Conservation (phyloP, 2,888 invertebrate genomes). For the Hermodice carunculata region DNA sequence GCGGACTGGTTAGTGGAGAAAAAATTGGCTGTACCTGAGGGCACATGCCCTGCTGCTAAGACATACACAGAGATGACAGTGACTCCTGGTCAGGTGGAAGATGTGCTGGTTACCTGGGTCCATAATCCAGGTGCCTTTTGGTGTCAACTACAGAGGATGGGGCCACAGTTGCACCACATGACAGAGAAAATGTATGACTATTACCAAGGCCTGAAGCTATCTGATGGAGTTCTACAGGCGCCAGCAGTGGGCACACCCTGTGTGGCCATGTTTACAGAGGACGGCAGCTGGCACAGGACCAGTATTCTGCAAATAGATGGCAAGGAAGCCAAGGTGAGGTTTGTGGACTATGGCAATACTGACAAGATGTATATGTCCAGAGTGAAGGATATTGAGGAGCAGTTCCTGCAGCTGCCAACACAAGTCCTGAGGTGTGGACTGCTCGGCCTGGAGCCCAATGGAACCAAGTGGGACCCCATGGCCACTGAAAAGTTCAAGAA, state of each 20-base stretch:
- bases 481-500: neutral
- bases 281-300: neutral
- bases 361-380: neutral
- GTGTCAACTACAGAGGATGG: neutral
- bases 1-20: too few relatives aligned
- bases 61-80: too few relatives aligned
- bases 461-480: neutral
- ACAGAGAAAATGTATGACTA: neutral
- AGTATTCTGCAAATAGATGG: neutral
- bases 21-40: too few relatives aligned
- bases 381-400: neutral
- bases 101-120: neutral
- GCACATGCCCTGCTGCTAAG: too few relatives aligned
- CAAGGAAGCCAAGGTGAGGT: neutral
- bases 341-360: neutral
- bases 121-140: neutral
- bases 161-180: neutral
- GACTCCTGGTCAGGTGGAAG: too few relatives aligned
- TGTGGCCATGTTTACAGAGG: neutral
- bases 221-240: neutral
- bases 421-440: neutral
- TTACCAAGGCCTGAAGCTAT: too few relatives aligned
- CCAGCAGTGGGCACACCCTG: neutral
- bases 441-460: neutral
- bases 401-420: neutral